Evolutionary conservation across 1,140 invertebrate species (phyloP).

Genomic region (Galleria mellonella): DNA sequence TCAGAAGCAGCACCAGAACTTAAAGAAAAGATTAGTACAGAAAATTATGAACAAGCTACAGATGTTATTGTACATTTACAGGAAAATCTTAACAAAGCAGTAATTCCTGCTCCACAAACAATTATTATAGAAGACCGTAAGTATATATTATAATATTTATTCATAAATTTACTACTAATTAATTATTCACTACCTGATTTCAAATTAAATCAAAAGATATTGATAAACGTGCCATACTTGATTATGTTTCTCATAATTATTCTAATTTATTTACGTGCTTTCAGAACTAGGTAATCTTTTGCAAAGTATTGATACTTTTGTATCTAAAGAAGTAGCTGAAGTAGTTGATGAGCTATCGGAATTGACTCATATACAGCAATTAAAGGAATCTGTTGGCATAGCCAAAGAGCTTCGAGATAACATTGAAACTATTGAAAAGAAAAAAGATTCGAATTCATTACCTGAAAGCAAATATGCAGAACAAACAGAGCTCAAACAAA

Average conservation of each 20-base stretch:
- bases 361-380: slow-evolving; percentile 5
- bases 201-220: neutral
- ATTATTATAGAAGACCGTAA: neutral
- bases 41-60: neutral
- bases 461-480: neutral
- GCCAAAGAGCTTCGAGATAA: slow-evolving; percentile 26
- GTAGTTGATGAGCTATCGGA: slow-evolving; percentile 16
- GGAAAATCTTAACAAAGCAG: slow-evolving; percentile 11
- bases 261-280: neutral
- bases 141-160: neutral
- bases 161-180: no score
- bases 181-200: neutral
- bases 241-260: no score
- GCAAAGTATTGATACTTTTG: slow-evolving; percentile 27
- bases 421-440: slow-evolving; percentile 7
- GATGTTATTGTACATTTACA: slow-evolving; percentile 20
- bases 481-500: slow-evolving; percentile 6
- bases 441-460: slow-evolving; percentile 6
- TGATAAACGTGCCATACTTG: no score
- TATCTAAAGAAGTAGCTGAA: slow-evolving; percentile 19
- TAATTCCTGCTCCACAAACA: neutral
- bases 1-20: slow-evolving; percentile 1
- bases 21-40: neutral
- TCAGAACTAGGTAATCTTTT: slow-evolving; percentile 5
- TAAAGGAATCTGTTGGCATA: slow-evolving; percentile 17